These are phyloP conservation scores for Rhynchophorus ferrugineus DNA, from an alignment of 1,140 invertebrate species.

Conservation along the genomic window DNA sequence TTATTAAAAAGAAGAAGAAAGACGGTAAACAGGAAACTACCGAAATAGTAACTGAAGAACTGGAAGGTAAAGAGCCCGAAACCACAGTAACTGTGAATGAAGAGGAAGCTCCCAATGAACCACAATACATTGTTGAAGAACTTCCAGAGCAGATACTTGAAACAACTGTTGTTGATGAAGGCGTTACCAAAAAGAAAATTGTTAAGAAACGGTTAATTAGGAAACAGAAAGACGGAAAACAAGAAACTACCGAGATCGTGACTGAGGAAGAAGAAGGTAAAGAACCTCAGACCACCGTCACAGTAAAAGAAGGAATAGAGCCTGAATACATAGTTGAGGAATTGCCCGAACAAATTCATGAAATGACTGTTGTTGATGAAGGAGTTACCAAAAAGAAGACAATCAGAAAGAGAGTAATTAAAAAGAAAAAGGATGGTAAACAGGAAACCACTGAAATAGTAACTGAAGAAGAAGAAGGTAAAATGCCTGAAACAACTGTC, in stretches of 20 bases:
- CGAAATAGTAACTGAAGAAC: constrained; percentile 15
- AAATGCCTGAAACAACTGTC: constrained; percentile 33
- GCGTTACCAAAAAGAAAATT: constrained; percentile 30
- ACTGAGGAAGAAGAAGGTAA: constrained; percentile 30
- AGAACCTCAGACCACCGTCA: constrained; percentile 27
- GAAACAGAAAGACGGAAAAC: constrained; percentile 29
- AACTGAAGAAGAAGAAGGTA: constrained; percentile 35
- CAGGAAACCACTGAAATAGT: constrained; percentile 32
- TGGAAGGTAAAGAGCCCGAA: constrained; percentile 17
- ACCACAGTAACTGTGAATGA: constrained; percentile 3
- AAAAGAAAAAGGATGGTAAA: constrained; percentile 28
- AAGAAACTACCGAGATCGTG: constrained; percentile 33
- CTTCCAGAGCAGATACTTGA: constrained; percentile 40
- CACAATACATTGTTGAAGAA: constrained; percentile 30
- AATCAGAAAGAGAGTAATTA: constrained; percentile 28
- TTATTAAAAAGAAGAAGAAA: constrained; percentile 29
- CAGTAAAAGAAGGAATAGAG: constrained; percentile 26
- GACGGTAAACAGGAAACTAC: constrained; percentile 23
- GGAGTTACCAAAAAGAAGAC: constrained; percentile 29
- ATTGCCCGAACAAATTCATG: no score
- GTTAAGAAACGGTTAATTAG: constrained; percentile 38
- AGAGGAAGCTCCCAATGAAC: constrained; percentile 24
- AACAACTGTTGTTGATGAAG: constrained; percentile 36
- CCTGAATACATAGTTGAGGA: constrained; percentile 22
- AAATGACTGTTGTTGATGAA: constrained; percentile 30